Evolutionary conservation across 1,140 invertebrate species (phyloP).

Genomic region (Manduca sexta): DNA sequence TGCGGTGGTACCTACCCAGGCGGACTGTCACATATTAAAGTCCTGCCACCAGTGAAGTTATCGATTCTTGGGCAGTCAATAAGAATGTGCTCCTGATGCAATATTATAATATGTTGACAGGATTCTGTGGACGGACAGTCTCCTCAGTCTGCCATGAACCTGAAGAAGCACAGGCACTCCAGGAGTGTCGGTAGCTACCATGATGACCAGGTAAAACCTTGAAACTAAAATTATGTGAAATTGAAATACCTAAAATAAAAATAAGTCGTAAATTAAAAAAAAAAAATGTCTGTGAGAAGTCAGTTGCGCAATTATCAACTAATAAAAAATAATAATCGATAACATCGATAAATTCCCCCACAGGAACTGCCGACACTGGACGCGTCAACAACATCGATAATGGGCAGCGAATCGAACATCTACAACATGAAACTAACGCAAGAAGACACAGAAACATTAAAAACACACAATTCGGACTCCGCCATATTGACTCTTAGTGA

Average conservation of each 20-base stretch:
- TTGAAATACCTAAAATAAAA: too few species aligned
- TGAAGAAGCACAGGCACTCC: slow-evolving; percentile 56
- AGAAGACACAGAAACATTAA: slow-evolving; percentile 28
- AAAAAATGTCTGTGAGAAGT: too few species aligned
- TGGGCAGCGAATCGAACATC: slow-evolving; percentile 67
- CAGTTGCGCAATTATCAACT: too few species aligned
- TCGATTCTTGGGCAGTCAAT: too few species aligned
- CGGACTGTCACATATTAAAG: too few species aligned
- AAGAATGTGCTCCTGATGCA: too few species aligned
- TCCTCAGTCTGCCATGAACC: slow-evolving; percentile 37
- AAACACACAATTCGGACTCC: slow-evolving; percentile 63
- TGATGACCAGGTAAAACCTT: slow-evolving; percentile 65
- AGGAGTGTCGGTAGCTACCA: slow-evolving; percentile 66
- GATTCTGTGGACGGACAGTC: slow-evolving; percentile 59
- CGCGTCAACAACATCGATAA: slow-evolving; percentile 61
- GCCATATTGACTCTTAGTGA: slow-evolving; percentile 41
- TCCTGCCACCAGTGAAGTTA: too few species aligned
- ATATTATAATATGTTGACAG: slow-evolving; percentile 27
- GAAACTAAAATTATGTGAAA: too few species aligned
- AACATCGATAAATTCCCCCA: slow-evolving; percentile 12
- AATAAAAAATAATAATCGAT: too few species aligned
- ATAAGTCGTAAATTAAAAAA: too few species aligned
- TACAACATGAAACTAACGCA: slow-evolving; percentile 49
- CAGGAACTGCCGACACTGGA: slow-evolving; percentile 46
- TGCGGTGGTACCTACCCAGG: too few species aligned